phyloP scores from a whole-genome alignment of 2,113 vertebrate genomes.

The Megaleporinus macrocephalus region DNA sequence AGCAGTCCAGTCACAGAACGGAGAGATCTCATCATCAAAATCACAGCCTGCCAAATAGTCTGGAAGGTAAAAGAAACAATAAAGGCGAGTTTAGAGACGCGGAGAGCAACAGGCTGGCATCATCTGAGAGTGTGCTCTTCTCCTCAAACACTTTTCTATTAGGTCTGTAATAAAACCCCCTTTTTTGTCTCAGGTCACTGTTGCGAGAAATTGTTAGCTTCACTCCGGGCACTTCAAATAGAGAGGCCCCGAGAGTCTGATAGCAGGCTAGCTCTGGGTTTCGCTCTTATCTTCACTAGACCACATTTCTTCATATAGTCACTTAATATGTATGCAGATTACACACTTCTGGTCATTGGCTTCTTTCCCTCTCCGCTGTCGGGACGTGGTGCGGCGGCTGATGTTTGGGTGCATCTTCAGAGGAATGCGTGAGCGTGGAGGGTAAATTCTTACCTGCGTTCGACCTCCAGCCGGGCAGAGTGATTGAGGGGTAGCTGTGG shows the following conservation, averaged over 20 bases:
- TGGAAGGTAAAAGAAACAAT: conserved; percentile 55
- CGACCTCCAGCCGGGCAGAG: conserved; percentile 68
- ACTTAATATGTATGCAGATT: background rate
- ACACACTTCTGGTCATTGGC: background rate
- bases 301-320: background rate
- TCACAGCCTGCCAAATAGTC: conserved; percentile 82
- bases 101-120: conserved; percentile 4
- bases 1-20: conserved; percentile 82
- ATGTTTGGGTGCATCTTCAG: background rate
- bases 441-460: conserved; percentile 66
- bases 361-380: background rate
- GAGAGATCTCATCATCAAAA: conserved; percentile 70
- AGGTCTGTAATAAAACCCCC: conserved; percentile 7
- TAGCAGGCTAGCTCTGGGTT: background rate
- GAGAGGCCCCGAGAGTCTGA: background rate
- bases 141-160: conserved; percentile 4
- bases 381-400: background rate
- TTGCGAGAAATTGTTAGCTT: conserved; percentile 48
- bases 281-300: conserved; percentile 9
- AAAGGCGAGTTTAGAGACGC: background rate
- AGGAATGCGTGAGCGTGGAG: background rate
- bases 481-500: conserved; percentile 53
- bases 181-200: conserved; percentile 32
- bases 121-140: background rate
- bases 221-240: conserved; percentile 30